Conservation (phyloP, 2,113 vertebrate species). For the Tiliqua scincoides region DNA sequence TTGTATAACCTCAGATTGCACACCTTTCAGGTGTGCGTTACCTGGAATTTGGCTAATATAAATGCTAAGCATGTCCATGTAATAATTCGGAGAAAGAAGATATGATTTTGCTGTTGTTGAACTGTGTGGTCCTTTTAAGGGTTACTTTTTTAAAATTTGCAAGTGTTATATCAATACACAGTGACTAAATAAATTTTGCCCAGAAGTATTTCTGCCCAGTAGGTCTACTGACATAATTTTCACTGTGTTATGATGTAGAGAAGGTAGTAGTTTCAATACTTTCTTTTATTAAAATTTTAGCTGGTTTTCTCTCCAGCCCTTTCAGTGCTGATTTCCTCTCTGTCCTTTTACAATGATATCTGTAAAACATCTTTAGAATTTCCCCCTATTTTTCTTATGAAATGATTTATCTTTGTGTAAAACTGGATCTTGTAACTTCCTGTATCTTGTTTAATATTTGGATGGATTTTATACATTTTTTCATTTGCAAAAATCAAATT, state of each 20-base stretch:
- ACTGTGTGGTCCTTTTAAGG: constrained; percentile 1
- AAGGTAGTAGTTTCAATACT: constrained; percentile 28
- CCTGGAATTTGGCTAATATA: constrained; percentile 11
- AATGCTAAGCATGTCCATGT: constrained; percentile 18
- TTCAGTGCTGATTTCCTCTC: constrained; percentile 34
- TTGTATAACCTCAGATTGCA: constrained; percentile 52
- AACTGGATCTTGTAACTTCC: constrained; percentile 70
- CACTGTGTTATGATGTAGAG: constrained; percentile 66
- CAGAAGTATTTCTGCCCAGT: constrained; percentile 61
- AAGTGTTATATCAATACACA: constrained; percentile 28
- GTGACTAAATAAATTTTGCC: constrained; percentile 58
- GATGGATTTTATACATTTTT: constrained; percentile 60
- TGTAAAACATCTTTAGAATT: constrained; percentile 36
- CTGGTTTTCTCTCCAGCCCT: constrained; percentile 16
- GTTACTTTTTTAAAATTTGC: constrained; percentile 25
- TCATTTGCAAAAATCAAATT: constrained; percentile 67
- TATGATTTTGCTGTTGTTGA: constrained; percentile 42
- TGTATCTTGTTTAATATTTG: constrained; percentile 64
- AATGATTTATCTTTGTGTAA: constrained; percentile 53
- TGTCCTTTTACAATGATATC: neutral
- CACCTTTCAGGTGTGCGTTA: constrained; percentile 21
- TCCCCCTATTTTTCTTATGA: constrained; percentile 43
- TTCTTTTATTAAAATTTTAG: constrained; percentile 39
- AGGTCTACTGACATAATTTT: constrained; percentile 48
- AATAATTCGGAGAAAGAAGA: constrained; percentile 34